phyloP scores from a whole-genome alignment of 2,888 invertebrate genomes.

The Autographa pulchrina region DNA sequence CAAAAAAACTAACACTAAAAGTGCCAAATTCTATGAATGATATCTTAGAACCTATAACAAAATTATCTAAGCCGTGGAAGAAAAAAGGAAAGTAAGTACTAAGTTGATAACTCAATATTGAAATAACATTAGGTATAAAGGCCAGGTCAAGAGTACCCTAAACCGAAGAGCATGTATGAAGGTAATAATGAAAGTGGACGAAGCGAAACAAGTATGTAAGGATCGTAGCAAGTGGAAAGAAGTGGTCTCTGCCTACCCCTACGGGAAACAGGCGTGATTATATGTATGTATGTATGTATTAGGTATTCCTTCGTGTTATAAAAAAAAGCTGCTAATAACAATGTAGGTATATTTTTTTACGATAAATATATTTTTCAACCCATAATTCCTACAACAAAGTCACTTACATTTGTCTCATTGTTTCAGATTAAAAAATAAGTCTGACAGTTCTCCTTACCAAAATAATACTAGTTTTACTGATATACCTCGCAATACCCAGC shows the following conservation, averaged over 20 bases:
- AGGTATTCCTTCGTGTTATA: neutral
- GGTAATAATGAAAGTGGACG: too few species aligned
- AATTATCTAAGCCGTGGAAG: conserved; percentile 80
- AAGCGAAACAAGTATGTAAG: too few species aligned
- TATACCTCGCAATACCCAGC: conserved; percentile 78
- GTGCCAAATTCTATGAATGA: conserved; percentile 82
- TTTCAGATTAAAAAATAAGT: conserved; percentile 85
- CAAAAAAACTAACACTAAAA: conserved; percentile 82
- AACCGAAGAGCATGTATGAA: too few species aligned
- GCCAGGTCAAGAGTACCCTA: too few species aligned
- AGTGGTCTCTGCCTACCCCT: too few species aligned
- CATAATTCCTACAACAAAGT: too few species aligned
- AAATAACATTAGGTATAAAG: too few species aligned
- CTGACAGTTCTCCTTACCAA: conserved; percentile 76
- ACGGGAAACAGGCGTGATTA: too few species aligned
- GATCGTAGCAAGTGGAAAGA: too few species aligned
- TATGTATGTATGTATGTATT: too few species aligned
- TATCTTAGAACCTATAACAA: conserved; percentile 76
- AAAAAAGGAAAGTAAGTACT: conserved; percentile 86
- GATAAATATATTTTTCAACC: too few species aligned
- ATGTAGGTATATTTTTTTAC: neutral
- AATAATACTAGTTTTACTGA: conserved; percentile 85
- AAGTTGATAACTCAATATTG: neutral
- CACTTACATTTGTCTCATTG: neutral
- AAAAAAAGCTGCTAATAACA: too few species aligned